Base-by-base conservation (phyloP, 2,888 invertebrate species). In the Lissonota sp. region DNA sequence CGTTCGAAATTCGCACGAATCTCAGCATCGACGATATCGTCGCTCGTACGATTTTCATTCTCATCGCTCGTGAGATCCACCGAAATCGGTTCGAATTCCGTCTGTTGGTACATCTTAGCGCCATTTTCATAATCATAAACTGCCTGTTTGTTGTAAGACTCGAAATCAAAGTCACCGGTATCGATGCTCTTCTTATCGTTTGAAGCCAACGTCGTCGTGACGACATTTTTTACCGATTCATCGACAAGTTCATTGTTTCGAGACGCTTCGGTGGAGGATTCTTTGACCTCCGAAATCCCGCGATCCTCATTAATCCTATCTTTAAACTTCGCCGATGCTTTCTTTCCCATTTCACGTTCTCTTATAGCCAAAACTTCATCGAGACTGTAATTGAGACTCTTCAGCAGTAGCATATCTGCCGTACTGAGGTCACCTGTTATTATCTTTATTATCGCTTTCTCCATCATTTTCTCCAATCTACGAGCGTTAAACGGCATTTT, bases 401-500 rank as follows among this genome's bases (percentile, higher is more conserved):
- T 91, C 39, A 92, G 80, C 42, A 92, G 76, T 8, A 87, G 74
- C 86, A 91, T 86, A 64, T 92, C 90, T 0, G 90, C 88, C 0
- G 88, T 86, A 49, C 86, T 90, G 10, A 92, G 85, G 4, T 92
- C 90, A 4, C 92, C 92, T 6, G 88, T 89, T 72, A 92, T 92
- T 49, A 92, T 91, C 84, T 91, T 89, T 7, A 91, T 60, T 6
- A 92, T 90, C 0, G 92, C 92, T 72, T 92, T 91, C 75, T 90
- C 88, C 83, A 92, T 62, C 92, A 92, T 92, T 72, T 90, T 90
- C 62, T 92, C 89, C 46, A 91, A 82, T 66, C 88, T 87, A 64
- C 84, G 86, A 37, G 87, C 83, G 63, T 89, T 91, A 77, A 90
- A 89, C 0, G 90, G 89, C 1, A 88, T 49, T 60, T 78, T 76